Conservation (phyloP, 2,797 vertebrate genomes). For the Poecilia picta region DNA sequence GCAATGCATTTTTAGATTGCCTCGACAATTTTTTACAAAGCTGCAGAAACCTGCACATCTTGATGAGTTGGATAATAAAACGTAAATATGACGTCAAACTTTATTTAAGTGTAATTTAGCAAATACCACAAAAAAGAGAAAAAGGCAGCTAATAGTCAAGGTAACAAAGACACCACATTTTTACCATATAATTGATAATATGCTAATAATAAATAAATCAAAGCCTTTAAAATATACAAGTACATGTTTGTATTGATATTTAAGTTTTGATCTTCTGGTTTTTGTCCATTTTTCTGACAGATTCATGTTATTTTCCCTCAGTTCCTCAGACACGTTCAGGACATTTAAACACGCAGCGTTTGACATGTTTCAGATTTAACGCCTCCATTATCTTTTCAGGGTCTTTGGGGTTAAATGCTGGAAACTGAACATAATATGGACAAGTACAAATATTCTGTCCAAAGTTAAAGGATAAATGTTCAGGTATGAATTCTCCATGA, state of each 20-base stretch:
- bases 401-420: too few relatives aligned
- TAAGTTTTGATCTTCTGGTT: neutral
- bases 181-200: neutral
- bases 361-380: neutral
- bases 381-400: too few relatives aligned
- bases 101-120: neutral
- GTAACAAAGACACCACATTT: neutral
- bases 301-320: neutral
- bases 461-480: neutral
- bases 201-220: neutral
- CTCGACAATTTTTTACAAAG: neutral
- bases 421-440: neutral
- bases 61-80: neutral
- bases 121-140: neutral
- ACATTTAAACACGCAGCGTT: neutral
- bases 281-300: neutral
- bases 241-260: neutral
- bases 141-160: neutral
- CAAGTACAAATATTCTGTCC: neutral
- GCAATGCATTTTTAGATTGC: neutral
- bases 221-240: neutral
- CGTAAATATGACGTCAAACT: neutral
- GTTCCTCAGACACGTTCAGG: neutral
- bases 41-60: neutral
- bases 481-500: neutral